Conservation (phyloP, 2,888 invertebrate genomes). For the Ormyrus nitidulus region DNA sequence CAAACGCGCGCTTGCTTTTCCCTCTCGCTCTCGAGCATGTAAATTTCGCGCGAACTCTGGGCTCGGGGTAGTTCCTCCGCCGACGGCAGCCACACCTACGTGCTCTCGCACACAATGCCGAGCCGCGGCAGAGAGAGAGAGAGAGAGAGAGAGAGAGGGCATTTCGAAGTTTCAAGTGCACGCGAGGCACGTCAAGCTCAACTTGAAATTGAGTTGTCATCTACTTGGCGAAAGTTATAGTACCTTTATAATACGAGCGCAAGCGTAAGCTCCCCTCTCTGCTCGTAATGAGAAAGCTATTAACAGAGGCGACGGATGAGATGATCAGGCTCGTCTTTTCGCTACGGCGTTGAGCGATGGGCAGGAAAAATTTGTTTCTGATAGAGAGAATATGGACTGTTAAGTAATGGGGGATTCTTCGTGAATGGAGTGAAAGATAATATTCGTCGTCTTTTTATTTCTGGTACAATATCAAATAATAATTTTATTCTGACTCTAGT, state of each 20-base stretch:
- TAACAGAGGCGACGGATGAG: constrained; percentile 53
- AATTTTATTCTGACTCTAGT: too few species aligned
- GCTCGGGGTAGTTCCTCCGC: neutral
- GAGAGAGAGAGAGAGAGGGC: constrained; percentile 52
- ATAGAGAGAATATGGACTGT: too few species aligned
- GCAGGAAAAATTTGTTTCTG: too few species aligned
- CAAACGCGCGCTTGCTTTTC: neutral
- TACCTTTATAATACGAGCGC: constrained; percentile 68
- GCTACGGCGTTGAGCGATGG: too few species aligned
- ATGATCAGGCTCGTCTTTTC: too few species aligned
- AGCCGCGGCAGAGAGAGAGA: neutral
- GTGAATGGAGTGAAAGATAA: too few species aligned
- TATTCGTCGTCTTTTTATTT: too few species aligned
- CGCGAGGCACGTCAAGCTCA: constrained; percentile 72
- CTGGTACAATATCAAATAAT: too few species aligned
- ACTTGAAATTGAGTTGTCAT: constrained; percentile 75
- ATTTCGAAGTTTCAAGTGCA: constrained; percentile 68
- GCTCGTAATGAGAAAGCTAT: constrained; percentile 70
- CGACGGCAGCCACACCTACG: neutral
- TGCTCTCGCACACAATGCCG: neutral
- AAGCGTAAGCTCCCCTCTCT: neutral
- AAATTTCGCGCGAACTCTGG: constrained; percentile 26
- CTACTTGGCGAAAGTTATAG: constrained; percentile 70
- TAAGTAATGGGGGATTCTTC: too few species aligned
- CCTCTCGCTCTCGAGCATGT: constrained; percentile 22